Conservation (phyloP, 2,888 invertebrate genomes). For the Smittia sp. region DNA sequence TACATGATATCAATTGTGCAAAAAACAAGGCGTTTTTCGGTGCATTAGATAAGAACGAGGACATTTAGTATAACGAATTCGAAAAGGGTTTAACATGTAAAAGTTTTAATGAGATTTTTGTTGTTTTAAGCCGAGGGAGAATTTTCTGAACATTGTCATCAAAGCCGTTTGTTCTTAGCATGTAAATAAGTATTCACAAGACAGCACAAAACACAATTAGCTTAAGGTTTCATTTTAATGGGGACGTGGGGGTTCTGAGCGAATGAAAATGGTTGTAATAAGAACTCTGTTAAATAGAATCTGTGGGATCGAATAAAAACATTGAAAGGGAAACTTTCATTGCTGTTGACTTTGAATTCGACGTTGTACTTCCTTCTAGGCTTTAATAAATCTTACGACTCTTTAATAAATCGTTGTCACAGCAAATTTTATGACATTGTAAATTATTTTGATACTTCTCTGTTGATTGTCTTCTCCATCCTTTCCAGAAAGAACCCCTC, state of each 20-base stretch:
- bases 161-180: neutral
- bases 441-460: no score
- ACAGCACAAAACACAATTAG: slow-evolving; percentile 11
- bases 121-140: neutral
- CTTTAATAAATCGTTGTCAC: no score
- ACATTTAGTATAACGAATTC: slow-evolving; percentile 37
- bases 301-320: slow-evolving; percentile 2
- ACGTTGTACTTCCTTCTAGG: no score
- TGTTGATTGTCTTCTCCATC: no score
- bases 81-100: neutral
- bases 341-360: no score
- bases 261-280: slow-evolving; percentile 14
- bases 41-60: slow-evolving; percentile 36
- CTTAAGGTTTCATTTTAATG: slow-evolving; percentile 9
- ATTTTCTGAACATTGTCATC: neutral
- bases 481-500: no score
- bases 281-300: neutral
- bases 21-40: slow-evolving; percentile 49
- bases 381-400: no score
- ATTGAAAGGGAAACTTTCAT: no score
- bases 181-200: neutral
- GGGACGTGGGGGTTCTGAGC: neutral
- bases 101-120: slow-evolving; percentile 15
- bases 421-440: no score
- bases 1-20: slow-evolving; percentile 53